Percentiles rank a stretch among this genome's conserved stretches.
phyloP scores from a whole-genome alignment of 64 coral and sea anemone species.

The Trachythela sp. region DNA sequence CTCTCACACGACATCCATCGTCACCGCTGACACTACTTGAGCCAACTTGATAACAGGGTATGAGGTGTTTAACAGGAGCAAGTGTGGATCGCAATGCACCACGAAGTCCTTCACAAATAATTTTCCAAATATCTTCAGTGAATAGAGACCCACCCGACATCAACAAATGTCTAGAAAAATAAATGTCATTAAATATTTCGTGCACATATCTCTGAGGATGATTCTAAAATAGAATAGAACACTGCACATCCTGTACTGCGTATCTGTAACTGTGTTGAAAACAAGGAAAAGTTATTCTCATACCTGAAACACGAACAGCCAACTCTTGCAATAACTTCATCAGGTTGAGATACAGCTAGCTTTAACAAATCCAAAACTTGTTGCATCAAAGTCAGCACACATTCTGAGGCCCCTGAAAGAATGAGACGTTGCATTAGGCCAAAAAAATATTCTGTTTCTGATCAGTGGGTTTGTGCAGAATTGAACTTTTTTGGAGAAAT shows the following conservation, averaged over 20 bases:
- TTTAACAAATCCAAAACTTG: conserved; percentile 82
- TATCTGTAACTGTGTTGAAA: neutral
- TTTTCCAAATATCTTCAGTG: conserved; percentile 95
- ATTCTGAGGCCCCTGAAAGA: conserved; percentile 75
- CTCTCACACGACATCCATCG: conserved; percentile 85
- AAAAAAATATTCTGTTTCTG: too few species aligned
- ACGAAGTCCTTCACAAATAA: conserved; percentile 78
- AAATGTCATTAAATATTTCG: neutral
- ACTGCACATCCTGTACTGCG: too few species aligned
- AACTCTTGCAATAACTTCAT: conserved; percentile 85
- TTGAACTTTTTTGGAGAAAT: too few species aligned
- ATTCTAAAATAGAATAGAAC: too few species aligned
- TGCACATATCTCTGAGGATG: neutral
- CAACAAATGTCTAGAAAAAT: conserved; percentile 60
- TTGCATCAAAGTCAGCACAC: conserved; percentile 87
- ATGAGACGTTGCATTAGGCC: neutral
- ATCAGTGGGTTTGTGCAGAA: too few species aligned
- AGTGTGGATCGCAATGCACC: conserved; percentile 81
- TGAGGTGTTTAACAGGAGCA: conserved; percentile 75
- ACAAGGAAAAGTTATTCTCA: neutral
- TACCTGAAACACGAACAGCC: conserved; percentile 96
- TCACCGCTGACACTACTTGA: conserved; percentile 83
- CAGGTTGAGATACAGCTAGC: conserved; percentile 83
- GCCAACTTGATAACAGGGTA: conserved; percentile 86
- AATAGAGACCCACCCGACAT: conserved; percentile 80